Evolutionary conservation across 2,888 invertebrate genomes (phyloP), one percentile per base, ranked within the genome.

Genomic region (Eupithecia inturbata): DNA sequence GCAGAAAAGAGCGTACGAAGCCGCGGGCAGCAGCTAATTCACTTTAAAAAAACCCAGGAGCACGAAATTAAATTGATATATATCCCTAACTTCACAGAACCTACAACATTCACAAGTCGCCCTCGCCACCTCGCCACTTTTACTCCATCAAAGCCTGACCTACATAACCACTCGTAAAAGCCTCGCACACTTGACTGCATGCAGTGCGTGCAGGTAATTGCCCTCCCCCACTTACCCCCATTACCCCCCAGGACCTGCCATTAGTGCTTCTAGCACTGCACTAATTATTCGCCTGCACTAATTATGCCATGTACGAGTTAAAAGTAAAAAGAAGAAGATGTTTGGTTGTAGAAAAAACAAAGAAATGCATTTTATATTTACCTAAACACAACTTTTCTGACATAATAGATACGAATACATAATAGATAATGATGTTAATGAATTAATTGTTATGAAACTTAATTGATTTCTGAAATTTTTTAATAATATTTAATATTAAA

Each of bases 201-300:
- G 74, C 69, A 45, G 57, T 33, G n/a, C 74, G 67, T 74, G 71
- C 74, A 71, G 71, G n/a, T 74, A 71, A 74, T 74, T 71, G 71
- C 74, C 57, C 14, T 14, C 57, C 53, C 3, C 49, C 49, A 0
- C 49, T 1, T 3, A 9, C 9, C 57, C 57, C 10, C 22, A 49
- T 49, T 45, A 45, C 45, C 45, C 49, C n/a, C n/a, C 49, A 7
- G 49, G 19, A 19, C 41, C 19, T 22, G 53, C 53, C 53, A 14
- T 57, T 57, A 57, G 26, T 9, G 57, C 26, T 22, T 3, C 57
- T 14, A 5, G 26, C 12, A 26, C 12, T 57, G 57, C 57, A 57
- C 57, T 57, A 22, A 12, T 57, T 57, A 26, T 57, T n/a, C n/a
- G n/a, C n/a, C 12, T 57, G 57, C 57, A 57, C 57, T 57, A 22